Evolutionary conservation across 2,888 invertebrate genomes (phyloP), one percentile per base, ranked within the genome.

Genomic region (Metopia argyrocephala): DNA sequence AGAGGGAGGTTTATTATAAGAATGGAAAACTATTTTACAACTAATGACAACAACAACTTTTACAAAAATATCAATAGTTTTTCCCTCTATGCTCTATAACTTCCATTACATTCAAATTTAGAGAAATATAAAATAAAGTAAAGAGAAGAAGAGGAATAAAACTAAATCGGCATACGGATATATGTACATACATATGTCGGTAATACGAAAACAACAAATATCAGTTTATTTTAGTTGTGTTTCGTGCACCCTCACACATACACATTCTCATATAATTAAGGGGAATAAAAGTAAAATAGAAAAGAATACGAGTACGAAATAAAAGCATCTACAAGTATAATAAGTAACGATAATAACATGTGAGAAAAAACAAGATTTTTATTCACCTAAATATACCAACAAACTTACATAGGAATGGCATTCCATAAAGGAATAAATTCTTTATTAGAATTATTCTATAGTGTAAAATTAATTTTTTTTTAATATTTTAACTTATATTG

Each of bases 151-250:
- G 25, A n/a, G n/a, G n/a, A n/a, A n/a, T n/a, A 76, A 80, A 79
- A 75, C 79, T 76, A 68, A 76, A 76, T 76, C 57, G 76, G 71
- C 71, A 80, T n/a, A n/a, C n/a, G n/a, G n/a, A n/a, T n/a, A n/a
- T n/a, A n/a, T n/a, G n/a, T n/a, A n/a, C n/a, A n/a, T n/a, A n/a
- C n/a, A n/a, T 73, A 80, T 71, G 71, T 76, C 50, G 70, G 31
- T 75, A 12, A 65, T 52, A 65, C 59, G 28, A 70, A 45, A 69
- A 74, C 52, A 64, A 74, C 52, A 69, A 79, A 74, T 66, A 12
- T 74, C 59, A 52, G 64, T 74, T 38, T 64, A 9, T 59, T 79
- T 57, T 59, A 59, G 7, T 52, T 62, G 4, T 45, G 48, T 28
- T 64, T 18, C n/a, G 48, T 23, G 5, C 21, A 45, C 9, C n/a